Evolutionary conservation across 2,888 invertebrate genomes (phyloP), one percentile per base, ranked within the genome.

Genomic region (Leptopilina syphax): DNA sequence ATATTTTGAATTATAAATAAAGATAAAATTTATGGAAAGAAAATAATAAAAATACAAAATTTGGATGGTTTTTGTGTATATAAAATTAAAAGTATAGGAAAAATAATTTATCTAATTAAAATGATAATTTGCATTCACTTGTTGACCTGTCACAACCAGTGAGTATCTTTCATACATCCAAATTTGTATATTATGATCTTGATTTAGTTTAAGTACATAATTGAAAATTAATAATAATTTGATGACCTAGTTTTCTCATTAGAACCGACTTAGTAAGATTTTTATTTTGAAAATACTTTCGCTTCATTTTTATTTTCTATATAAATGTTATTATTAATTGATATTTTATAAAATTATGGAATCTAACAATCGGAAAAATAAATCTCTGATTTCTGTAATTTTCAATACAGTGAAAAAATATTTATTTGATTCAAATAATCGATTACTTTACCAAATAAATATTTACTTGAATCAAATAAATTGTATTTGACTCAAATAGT

Each of bases 81-180:
- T 50, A 50, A 50, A 50, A 50, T 9, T 10, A 2, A 10, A 27
- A 50, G 1, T 44, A 44, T 8, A 44, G 6, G 44, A 7, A 50
- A 50, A 50, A 10, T 50, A 50, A 50, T 50, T 50, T 50, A 5
- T 18, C 18, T 60, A 60, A 60, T 60, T n/a, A 60, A 18, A 60
- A 60, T 18, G 18, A 60, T 47, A 50, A 9, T 44, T 44, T 70
- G 3, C 13, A 50, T 27, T 57, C 34, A 27, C 57, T 57, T 41
- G 18, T 73, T 60, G 73, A 73, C n/a, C n/a, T 13, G 41, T 73
- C 57, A 73, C 73, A 73, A 73, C 73, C 41, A 73, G 57, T 57
- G 57, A 73, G 73, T 73, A n/a, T 60, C 47, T 57, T 60, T 41
- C 24, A 34, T 54, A 8, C 9, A 63, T 18, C 54, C 54, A 73